Conservation (phyloP, 1,140 invertebrate genomes). For the Chrysoperla carnea region DNA sequence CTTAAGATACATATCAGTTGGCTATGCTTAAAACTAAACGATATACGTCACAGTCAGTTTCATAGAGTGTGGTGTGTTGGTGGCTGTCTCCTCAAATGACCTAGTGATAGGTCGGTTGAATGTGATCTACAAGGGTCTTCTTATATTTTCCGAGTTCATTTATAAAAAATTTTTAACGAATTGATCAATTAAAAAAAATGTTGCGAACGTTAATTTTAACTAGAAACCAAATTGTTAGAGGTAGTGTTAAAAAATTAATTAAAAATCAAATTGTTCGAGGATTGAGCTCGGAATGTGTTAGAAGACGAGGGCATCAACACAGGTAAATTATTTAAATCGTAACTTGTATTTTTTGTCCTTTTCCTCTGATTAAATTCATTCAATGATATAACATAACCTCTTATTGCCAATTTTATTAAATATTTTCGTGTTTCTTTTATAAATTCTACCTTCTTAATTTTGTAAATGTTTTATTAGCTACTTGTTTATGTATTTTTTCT, state of each 20-base stretch:
- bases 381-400: conserved; percentile 7
- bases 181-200: conserved; percentile 24
- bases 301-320: conserved; percentile 33
- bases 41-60: no score
- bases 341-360: conserved; percentile 3
- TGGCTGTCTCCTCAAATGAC: neutral
- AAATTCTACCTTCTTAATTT: neutral
- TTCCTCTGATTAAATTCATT: conserved; percentile 7
- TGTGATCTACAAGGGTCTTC: neutral
- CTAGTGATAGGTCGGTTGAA: neutral
- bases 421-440: conserved; percentile 3
- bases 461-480: neutral
- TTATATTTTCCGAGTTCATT: conserved; percentile 5
- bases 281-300: conserved; percentile 35
- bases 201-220: conserved; percentile 37
- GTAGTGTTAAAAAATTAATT: conserved; percentile 33
- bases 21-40: no score
- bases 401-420: conserved; percentile 7
- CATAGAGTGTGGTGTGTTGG: no score
- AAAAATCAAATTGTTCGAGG: conserved; percentile 35
- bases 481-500: no score
- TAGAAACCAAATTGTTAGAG: conserved; percentile 41
- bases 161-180: conserved; percentile 1
- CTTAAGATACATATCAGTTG: no score
- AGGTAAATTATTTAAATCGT: conserved; percentile 27